Conservation (phyloP, 2,113 vertebrate genomes). For the Poecilia latipinna region DNA sequence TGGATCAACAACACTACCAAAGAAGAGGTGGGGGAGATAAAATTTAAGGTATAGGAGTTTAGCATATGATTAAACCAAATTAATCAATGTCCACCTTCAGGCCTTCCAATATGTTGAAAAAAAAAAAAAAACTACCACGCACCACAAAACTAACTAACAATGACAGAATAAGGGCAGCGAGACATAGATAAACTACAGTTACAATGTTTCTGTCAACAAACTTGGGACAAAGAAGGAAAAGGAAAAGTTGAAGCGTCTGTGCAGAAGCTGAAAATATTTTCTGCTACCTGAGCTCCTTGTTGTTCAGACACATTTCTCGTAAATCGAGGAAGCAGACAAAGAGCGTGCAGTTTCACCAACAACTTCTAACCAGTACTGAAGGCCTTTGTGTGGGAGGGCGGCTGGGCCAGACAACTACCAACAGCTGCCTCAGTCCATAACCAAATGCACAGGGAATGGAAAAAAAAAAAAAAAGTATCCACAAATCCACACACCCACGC, state of each 20-base stretch:
- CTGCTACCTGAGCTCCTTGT: conserved; percentile 15
- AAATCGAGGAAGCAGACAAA: conserved; percentile 60
- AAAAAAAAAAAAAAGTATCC: background rate
- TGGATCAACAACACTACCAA: too few relatives aligned
- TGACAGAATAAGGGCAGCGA: background rate
- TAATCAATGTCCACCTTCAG: conserved; percentile 20
- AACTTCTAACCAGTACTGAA: conserved; percentile 68
- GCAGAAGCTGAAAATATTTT: conserved; percentile 7
- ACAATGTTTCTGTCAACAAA: background rate
- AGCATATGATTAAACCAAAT: background rate
- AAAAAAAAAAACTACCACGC: conserved; percentile 11
- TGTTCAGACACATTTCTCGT: conserved; percentile 21
- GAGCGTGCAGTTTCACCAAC: conserved; percentile 53
- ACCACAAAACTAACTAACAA: conserved; percentile 43
- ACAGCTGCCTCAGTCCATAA: conserved; percentile 77
- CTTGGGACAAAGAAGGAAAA: background rate
- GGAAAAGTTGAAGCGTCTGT: background rate
- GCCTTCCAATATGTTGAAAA: conserved; percentile 9
- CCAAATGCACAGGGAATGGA: conserved; percentile 29
- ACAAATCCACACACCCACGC: conserved; percentile 44
- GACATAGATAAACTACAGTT: background rate
- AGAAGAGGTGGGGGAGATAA: too few relatives aligned
- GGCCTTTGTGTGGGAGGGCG: conserved; percentile 74
- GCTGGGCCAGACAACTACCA: conserved; percentile 67
- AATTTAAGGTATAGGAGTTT: too few relatives aligned